Evolutionary conservation across 2,888 invertebrate genomes (phyloP).

Genomic region (Epinotia ramella): DNA sequence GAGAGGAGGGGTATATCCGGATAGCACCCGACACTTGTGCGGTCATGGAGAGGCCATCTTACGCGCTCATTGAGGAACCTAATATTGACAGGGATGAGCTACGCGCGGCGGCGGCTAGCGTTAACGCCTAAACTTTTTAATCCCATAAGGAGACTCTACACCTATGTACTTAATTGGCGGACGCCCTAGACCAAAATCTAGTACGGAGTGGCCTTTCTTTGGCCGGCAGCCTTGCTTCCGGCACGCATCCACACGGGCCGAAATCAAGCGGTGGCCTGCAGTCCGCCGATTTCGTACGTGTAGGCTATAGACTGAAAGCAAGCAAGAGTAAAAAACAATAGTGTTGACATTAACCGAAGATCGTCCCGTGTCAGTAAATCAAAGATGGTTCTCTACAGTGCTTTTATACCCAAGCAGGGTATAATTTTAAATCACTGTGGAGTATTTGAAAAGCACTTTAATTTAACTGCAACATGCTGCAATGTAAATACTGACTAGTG

Average conservation of each 20-base stretch:
- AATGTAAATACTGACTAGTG: neutral
- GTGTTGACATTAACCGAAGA: neutral
- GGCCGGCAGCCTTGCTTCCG: too few relatives aligned
- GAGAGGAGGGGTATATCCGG: slow-evolving; percentile 18
- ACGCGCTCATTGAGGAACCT: slow-evolving; percentile 3
- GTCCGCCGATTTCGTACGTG: too few relatives aligned
- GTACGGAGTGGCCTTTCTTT: too few relatives aligned
- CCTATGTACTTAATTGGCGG: too few relatives aligned
- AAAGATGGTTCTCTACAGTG: neutral
- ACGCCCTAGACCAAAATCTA: too few relatives aligned
- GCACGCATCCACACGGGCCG: too few relatives aligned
- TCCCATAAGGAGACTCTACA: neutral
- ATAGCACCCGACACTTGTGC: slow-evolving; percentile 23
- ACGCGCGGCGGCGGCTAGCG: slow-evolving; percentile 10
- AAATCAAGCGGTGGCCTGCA: too few relatives aligned
- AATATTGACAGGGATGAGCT: slow-evolving; percentile 22
- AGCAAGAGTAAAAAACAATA: neutral
- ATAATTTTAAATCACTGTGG: too few relatives aligned
- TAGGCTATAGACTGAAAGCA: neutral
- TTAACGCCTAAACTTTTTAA: neutral
- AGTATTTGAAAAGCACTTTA: too few relatives aligned
- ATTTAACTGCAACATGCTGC: too few relatives aligned
- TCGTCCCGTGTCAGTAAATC: neutral
- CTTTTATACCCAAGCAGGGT: too few relatives aligned
- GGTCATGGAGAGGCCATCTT: slow-evolving; percentile 18